Base-by-base conservation (phyloP, 2,888 invertebrate genomes). In the Parascotia fuliginaria region DNA sequence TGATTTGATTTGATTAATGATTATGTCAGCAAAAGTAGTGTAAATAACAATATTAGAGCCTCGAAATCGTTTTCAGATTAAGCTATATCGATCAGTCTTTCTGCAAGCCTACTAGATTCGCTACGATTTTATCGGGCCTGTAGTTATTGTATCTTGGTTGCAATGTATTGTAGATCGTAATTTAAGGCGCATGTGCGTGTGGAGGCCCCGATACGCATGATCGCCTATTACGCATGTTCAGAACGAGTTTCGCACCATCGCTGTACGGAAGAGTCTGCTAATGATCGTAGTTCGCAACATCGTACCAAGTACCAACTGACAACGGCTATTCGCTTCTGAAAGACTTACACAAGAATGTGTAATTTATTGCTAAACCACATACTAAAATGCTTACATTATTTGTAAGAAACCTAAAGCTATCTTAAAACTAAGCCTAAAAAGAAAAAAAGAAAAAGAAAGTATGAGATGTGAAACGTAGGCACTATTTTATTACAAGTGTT, bases 151-250 rank as follows among this genome's bases (percentile, higher is more conserved):
- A 63, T 56, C 55, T 51, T 37, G 52, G 55, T 40, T 42, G 51
- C 53, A 51, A 50, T 49, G 28, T 55, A 53, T 56, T 65, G 60
- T 63, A 46, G 56, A 44, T 44, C 29, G 67, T 68, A 66, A 76
- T 77, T 75, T 73, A 74, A 63, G 56, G 51, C 46, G 46, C 49
- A 46, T 56, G 50, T 56, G 60, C 58, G 63, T 60, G 62, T 56
- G 54, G 54, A 58, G 59, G 60, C 67, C 55, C 66, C 65, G 83
- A 82, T 79, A 79, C 77, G 80, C 81, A 76, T 71, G 79, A 80
- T 78, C 72, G 72, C 54, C 67, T 69, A 83, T 83, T 81, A 82
- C 75, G 77, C 78, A 75, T 78, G 70, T 58, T 65, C 61, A 72
- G 75, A 78, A 80, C 81, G 55, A 70, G 79, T 75, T 80, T 67